Conservation (phyloP, 2,797 vertebrate species). For the Bothrops alternatus region DNA sequence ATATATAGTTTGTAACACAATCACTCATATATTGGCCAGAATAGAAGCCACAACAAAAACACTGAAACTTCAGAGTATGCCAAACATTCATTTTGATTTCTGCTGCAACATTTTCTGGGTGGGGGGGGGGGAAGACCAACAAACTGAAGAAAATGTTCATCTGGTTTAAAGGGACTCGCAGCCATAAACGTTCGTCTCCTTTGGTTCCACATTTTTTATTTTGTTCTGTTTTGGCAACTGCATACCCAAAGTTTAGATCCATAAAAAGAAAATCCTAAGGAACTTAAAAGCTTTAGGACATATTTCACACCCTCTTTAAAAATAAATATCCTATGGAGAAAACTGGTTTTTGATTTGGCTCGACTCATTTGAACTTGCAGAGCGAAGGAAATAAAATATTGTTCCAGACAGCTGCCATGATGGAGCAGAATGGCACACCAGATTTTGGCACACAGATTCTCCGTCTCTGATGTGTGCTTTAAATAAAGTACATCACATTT, state of each 20-base stretch:
- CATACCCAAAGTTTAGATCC: neutral
- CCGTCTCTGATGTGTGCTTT: constrained; percentile 3
- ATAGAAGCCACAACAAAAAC: neutral
- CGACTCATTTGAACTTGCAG: neutral
- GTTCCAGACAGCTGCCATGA: constrained; percentile 11
- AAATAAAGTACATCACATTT: neutral
- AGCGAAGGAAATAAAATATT: neutral
- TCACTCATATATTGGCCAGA: neutral
- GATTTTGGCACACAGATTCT: neutral
- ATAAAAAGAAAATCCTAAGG: neutral
- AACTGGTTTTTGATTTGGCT: constrained; percentile 12
- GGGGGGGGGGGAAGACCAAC: neutral
- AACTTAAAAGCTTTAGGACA: neutral
- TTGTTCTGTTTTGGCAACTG: neutral
- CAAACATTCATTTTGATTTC: neutral
- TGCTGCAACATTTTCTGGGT: neutral
- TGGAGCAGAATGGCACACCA: neutral
- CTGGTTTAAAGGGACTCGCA: neutral
- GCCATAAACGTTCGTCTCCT: neutral
- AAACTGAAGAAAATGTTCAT: no score
- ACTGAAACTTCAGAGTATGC: neutral
- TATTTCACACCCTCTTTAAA: neutral
- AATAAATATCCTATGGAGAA: neutral
- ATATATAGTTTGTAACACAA: neutral
- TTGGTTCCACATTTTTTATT: neutral